Evolutionary conservation across 2,113 vertebrate genomes (phyloP).

Genomic region (Rhineura floridana): DNA sequence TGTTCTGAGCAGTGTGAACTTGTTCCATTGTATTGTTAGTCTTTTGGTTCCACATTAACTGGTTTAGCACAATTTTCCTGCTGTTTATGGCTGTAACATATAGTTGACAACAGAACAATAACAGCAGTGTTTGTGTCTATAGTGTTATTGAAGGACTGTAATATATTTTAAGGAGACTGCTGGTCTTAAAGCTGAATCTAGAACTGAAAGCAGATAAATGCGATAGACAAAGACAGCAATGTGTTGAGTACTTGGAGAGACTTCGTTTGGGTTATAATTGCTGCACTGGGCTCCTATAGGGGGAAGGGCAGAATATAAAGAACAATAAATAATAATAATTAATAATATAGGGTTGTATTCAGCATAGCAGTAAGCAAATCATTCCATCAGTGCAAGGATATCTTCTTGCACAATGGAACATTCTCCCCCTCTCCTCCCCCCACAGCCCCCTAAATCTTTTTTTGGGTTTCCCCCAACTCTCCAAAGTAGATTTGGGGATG

Average conservation of each 20-base stretch:
- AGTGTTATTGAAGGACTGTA: neutral
- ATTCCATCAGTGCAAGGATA: too few species aligned
- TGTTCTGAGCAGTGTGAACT: conserved; percentile 5
- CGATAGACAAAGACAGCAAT: neutral
- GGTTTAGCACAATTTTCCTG: conserved; percentile 12
- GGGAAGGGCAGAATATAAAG: too few species aligned
- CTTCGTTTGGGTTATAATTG: neutral
- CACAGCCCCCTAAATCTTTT: too few species aligned
- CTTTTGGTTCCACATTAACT: conserved; percentile 13
- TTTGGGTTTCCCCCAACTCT: too few species aligned
- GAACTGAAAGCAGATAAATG: neutral
- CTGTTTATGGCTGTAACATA: neutral
- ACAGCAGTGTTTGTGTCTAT: conserved; percentile 5
- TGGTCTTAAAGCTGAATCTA: neutral
- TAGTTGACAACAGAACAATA: conserved; percentile 11
- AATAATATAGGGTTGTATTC: too few species aligned
- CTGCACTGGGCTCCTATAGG: too few species aligned
- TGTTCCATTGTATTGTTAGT: neutral
- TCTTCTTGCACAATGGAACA: too few species aligned
- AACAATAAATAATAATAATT: too few species aligned
- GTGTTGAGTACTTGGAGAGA: neutral
- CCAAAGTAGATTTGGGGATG: too few species aligned
- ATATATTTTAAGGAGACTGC: neutral
- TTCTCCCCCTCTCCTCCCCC: too few species aligned
- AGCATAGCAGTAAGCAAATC: too few species aligned